A percentile compares a stretch with the other conserved stretches of the same genome.
phyloP scores from a whole-genome alignment of 2,888 invertebrate species.

The Stramonita haemastoma region DNA sequence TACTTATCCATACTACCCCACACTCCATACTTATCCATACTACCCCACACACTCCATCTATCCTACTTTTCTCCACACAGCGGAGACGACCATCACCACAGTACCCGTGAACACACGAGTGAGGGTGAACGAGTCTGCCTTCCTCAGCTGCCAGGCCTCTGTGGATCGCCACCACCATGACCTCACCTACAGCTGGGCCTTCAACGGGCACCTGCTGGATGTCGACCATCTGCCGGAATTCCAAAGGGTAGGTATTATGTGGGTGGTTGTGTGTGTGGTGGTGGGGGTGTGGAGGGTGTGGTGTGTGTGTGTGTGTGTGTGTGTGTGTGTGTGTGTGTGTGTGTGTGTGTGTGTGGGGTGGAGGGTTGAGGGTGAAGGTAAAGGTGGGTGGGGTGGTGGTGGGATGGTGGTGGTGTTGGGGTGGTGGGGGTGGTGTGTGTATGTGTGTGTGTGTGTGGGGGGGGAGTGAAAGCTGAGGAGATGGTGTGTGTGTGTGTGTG shows the following conservation, averaged over 20 bases:
- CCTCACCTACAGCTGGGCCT: constrained; percentile 93
- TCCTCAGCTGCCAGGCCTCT: constrained; percentile 88
- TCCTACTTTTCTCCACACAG: constrained; percentile 38
- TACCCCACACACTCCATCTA: neutral
- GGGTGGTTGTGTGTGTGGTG: neutral
- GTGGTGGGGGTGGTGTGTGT: no score
- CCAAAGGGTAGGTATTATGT: constrained; percentile 16
- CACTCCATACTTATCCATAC: neutral
- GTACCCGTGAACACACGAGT: constrained; percentile 50
- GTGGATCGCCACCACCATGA: constrained; percentile 89
- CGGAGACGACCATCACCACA: constrained; percentile 52
- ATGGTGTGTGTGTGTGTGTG: no score
- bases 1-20: no score
- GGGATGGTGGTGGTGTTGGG: no score
- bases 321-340: no score
- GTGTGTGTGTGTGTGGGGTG: no score
- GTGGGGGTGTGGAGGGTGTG: neutral
- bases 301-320: no score
- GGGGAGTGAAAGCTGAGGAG: no score
- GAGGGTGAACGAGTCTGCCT: constrained; percentile 71
- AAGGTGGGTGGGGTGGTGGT: no score
- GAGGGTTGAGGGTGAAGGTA: no score
- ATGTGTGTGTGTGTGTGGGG: no score
- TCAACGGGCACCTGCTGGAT: constrained; percentile 82
- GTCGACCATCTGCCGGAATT: constrained; percentile 52